phyloP scores from a whole-genome alignment of 2,113 vertebrate genomes.

The Cyprinodon tularosa region DNA sequence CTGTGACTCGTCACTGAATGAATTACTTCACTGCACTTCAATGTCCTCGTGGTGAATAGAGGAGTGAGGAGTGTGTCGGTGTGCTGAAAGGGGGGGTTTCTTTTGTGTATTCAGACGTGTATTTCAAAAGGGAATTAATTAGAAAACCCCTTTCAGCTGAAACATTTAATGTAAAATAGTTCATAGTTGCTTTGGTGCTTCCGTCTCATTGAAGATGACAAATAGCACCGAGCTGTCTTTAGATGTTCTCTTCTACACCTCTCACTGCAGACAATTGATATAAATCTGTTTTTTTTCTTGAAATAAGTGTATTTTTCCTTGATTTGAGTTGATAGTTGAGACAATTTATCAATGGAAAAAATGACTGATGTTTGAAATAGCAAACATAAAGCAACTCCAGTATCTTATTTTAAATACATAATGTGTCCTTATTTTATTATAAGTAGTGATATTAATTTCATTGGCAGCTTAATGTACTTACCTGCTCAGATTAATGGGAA shows the following conservation, averaged over 20 bases:
- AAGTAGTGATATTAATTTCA: no score
- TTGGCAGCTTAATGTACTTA: no score
- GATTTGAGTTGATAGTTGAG: no score
- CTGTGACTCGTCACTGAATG: slow-evolving; percentile 10
- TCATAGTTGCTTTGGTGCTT: background rate
- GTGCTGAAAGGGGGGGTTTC: background rate
- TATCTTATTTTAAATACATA: no score
- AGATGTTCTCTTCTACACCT: background rate
- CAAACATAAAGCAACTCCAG: no score
- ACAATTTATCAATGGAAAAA: no score
- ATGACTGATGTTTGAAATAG: no score
- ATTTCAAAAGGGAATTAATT: background rate
- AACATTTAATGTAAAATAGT: background rate
- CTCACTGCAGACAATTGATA: background rate
- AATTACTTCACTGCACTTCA: slow-evolving; percentile 5
- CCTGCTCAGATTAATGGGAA: no score
- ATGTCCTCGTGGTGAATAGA: slow-evolving; percentile 8
- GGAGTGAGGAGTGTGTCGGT: slow-evolving; percentile 1
- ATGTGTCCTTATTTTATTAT: no score
- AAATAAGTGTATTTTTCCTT: no score
- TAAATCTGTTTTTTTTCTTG: no score
- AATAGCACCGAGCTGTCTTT: background rate
- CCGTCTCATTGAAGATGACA: background rate
- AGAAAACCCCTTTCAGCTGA: slow-evolving; percentile 22
- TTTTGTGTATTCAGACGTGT: background rate